Percentiles rank a stretch among this genome's conserved stretches.
These are phyloP conservation scores for Erythrocercus mccallii DNA, from an alignment of 2,113 vertebrate species.

Conservation along the genomic window DNA sequence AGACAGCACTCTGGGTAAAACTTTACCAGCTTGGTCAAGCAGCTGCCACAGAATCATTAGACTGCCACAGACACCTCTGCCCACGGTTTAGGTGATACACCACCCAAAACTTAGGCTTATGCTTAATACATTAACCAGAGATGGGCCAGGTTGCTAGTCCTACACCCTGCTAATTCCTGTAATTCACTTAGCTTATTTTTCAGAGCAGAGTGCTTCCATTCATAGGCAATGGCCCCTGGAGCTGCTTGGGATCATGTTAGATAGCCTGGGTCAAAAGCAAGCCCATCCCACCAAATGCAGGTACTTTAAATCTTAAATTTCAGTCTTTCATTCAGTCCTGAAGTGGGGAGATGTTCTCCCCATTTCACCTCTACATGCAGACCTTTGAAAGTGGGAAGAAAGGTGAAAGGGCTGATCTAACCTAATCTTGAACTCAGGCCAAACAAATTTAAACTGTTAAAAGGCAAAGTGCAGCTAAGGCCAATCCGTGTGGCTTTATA, in stretches of 20 bases:
- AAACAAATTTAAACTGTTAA: background rate
- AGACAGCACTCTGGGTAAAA: background rate
- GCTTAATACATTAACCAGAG: background rate
- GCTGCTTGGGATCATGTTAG: background rate
- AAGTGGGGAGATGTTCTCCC: background rate
- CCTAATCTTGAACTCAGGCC: background rate
- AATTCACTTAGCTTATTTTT: background rate
- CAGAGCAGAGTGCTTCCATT: background rate
- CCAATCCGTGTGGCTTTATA: background rate
- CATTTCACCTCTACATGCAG: rapidly evolving
- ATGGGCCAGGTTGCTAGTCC: background rate
- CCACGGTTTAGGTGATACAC: rapidly evolving
- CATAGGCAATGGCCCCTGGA: background rate
- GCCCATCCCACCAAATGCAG: background rate
- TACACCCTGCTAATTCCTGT: background rate
- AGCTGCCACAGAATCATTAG: background rate
- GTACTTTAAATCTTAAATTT: background rate
- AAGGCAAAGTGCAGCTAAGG: background rate
- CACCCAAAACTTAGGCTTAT: background rate
- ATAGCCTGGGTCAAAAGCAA: background rate
- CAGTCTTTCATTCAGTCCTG: background rate
- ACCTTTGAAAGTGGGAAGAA: background rate
- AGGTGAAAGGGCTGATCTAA: background rate
- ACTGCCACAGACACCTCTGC: background rate
- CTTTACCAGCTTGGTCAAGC: background rate